Conservation (phyloP, 2,113 vertebrate species). For the Saguinus imperator region DNA sequence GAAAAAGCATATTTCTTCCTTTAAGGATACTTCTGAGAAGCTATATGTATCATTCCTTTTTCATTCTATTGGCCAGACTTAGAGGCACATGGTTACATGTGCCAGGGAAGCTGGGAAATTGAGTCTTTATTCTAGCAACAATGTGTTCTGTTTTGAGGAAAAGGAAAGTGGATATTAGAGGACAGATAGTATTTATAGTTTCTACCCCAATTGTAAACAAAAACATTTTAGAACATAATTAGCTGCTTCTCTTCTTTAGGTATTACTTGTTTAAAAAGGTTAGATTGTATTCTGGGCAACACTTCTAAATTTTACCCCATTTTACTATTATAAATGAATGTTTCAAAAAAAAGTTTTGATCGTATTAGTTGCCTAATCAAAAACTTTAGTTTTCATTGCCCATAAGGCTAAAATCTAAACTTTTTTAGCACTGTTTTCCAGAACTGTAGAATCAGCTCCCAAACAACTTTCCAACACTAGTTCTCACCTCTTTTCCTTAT, state of each 20-base stretch:
- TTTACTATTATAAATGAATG: conserved; percentile 4
- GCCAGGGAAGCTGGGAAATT: background rate
- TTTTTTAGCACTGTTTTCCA: background rate
- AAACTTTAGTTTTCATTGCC: background rate
- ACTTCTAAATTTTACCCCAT: background rate
- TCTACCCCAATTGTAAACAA: background rate
- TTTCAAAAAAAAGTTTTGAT: conserved; percentile 20
- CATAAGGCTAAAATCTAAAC: background rate
- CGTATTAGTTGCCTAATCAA: background rate
- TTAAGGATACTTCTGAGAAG: background rate
- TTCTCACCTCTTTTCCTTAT: conserved; percentile 23
- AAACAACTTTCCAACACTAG: background rate
- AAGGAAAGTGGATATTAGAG: background rate
- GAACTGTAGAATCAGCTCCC: background rate
- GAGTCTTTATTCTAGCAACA: background rate
- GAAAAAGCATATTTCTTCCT: background rate
- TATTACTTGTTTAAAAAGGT: background rate
- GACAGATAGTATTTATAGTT: background rate
- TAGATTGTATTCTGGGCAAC: conserved; percentile 18
- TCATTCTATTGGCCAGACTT: background rate
- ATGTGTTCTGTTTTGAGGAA: background rate
- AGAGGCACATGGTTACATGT: background rate
- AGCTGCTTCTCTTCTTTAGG: background rate
- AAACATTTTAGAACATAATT: conserved; percentile 8
- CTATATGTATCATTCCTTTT: background rate